These are phyloP conservation scores for Mionectes olivaceus DNA, from an alignment of 2,797 vertebrate genomes.

Conservation along the genomic window DNA sequence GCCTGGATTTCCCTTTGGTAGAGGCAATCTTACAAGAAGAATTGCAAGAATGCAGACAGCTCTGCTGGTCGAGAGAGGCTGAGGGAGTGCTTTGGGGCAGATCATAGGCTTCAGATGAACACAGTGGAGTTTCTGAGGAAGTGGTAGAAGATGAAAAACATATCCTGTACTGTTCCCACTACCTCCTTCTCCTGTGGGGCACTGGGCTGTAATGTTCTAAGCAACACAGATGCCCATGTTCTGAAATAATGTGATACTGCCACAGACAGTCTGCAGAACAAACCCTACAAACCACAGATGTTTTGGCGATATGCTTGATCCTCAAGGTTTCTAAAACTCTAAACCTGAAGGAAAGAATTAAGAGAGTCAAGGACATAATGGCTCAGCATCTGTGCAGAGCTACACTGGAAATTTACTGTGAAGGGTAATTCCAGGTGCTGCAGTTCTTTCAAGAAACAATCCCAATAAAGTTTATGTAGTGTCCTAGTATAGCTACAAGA, in stretches of 20 bases:
- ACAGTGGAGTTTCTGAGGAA: neutral
- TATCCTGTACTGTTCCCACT: neutral
- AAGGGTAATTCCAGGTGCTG: neutral
- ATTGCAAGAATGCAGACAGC: neutral
- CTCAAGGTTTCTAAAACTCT: neutral
- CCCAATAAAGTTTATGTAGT: neutral
- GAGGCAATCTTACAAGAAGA: neutral
- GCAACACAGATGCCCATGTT: neutral
- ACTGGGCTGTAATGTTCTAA: neutral
- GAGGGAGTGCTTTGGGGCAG: neutral
- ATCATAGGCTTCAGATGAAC: neutral
- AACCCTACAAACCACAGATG: neutral
- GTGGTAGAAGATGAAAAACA: neutral
- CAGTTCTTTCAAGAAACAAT: neutral
- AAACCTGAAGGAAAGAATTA: neutral
- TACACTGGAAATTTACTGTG: neutral
- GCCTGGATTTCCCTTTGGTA: neutral
- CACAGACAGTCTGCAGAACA: neutral
- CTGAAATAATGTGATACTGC: rapidly evolving
- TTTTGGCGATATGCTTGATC: neutral
- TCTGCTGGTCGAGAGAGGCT: neutral
- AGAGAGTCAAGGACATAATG: neutral
- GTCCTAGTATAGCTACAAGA: neutral
- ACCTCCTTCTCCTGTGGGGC: neutral
- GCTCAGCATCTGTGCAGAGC: neutral